phyloP scores from a whole-genome alignment of 2,113 vertebrate species.

The Rhinogobius similis region DNA sequence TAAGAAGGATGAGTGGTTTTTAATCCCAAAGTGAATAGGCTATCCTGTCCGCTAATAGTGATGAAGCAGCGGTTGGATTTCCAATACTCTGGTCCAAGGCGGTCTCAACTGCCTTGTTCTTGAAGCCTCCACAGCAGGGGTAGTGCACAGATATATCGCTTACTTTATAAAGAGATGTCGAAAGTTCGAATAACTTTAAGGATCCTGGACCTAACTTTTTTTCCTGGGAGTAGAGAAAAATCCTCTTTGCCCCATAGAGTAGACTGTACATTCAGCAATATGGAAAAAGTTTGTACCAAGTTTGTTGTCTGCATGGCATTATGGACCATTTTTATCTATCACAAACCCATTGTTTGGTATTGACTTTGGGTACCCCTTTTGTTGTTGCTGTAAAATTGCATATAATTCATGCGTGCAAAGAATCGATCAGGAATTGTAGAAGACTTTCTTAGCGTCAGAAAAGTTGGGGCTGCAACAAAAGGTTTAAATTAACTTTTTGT shows the following conservation, averaged over 20 bases:
- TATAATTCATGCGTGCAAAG: no score
- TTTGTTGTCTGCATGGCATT: no score
- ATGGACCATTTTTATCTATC: no score
- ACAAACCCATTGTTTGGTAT: no score
- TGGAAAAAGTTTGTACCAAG: no score
- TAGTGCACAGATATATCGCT: neutral
- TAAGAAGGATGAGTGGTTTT: conserved; percentile 1
- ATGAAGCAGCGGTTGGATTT: neutral
- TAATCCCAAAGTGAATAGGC: neutral
- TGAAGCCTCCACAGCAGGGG: neutral
- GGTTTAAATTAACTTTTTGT: no score
- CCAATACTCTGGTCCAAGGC: neutral
- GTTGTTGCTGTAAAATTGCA: no score
- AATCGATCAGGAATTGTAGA: no score
- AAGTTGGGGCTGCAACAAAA: no score
- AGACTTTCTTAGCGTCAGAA: no score
- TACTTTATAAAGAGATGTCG: neutral
- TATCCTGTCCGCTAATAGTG: neutral
- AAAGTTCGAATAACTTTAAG: neutral
- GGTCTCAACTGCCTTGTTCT: neutral
- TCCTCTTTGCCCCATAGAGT: neutral
- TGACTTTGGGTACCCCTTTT: no score
- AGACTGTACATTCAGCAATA: neutral
- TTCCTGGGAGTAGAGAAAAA: no score
- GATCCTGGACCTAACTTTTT: neutral